Conservation (phyloP, 1,140 invertebrate species). For the Apocrypta bakeri region DNA sequence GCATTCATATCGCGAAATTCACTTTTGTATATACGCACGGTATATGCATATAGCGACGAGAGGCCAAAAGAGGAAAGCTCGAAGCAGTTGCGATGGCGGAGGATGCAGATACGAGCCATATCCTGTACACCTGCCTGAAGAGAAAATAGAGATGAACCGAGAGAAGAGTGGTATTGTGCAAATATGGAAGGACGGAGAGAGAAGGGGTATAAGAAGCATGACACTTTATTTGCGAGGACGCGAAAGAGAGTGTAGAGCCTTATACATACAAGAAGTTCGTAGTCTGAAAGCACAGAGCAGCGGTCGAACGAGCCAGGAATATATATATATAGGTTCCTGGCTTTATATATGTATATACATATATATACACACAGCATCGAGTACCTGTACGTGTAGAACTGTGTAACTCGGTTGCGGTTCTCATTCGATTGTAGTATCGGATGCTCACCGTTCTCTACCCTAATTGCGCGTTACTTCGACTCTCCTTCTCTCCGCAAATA, state of each 20-base stretch:
- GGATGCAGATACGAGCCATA: not conserved
- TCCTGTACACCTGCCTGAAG: not conserved
- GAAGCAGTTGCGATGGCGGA: not conserved
- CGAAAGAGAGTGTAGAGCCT: not conserved
- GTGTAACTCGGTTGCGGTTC: not conserved
- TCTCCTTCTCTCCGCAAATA: not conserved
- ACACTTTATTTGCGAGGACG: conserved; percentile 8
- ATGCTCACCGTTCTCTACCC: not conserved
- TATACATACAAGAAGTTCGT: not conserved
- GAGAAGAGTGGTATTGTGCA: conserved; percentile 6
- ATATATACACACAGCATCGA: not conserved
- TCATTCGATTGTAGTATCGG: conserved; percentile 2
- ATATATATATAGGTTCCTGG: too few relatives aligned
- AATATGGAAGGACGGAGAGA: not conserved
- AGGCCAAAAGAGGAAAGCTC: not conserved
- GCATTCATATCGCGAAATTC: too few relatives aligned
- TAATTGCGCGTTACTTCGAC: conserved; percentile 13
- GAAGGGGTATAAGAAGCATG: not conserved
- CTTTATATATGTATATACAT: not conserved
- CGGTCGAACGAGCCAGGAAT: not conserved
- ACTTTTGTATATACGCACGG: too few relatives aligned
- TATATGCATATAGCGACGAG: too few relatives aligned
- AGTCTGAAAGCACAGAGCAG: not conserved
- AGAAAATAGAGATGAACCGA: not conserved
- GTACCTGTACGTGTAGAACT: not conserved